These are phyloP conservation scores for Centropyge bicolor DNA, from an alignment of 2,797 vertebrate genomes.

Conservation along the genomic window DNA sequence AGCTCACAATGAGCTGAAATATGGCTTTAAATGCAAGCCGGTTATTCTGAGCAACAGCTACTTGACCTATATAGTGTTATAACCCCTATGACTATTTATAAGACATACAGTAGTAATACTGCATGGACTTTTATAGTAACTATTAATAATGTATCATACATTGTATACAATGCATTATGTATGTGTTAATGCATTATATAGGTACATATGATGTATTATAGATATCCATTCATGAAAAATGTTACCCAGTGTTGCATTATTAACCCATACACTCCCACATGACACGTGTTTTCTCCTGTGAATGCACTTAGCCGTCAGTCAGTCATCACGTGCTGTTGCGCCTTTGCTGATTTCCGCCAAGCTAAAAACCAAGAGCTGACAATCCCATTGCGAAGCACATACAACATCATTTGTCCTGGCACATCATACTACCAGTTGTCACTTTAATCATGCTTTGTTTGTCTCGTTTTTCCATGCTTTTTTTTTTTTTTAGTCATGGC, in stretches of 20 bases:
- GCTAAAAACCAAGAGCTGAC: background rate
- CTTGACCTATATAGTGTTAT: conserved; percentile 6
- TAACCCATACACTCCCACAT: background rate
- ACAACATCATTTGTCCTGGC: background rate
- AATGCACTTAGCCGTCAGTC: conserved; percentile 2
- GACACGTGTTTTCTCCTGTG: conserved; percentile 7
- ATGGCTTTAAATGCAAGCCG: background rate
- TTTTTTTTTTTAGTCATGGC: background rate
- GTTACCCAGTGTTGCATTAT: conserved; percentile 18
- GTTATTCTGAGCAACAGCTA: background rate
- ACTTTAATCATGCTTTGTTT: background rate
- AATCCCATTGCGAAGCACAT: background rate
- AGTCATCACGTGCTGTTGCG: background rate
- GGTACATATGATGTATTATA: conserved; percentile 20
- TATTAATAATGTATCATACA: conserved; percentile 14
- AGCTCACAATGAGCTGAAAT: background rate
- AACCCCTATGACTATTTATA: conserved; percentile 6
- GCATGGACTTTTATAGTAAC: conserved; percentile 17
- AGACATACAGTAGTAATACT: conserved; percentile 6
- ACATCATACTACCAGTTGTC: background rate
- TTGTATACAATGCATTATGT: conserved; percentile 22
- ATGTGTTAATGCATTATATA: conserved; percentile 34
- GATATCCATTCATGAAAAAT: conserved; percentile 28
- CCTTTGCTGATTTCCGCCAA: background rate
- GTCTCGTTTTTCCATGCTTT: background rate